These are phyloP conservation scores for Danio albolineatus DNA, from an alignment of 2,797 vertebrate genomes.

Conservation along the genomic window DNA sequence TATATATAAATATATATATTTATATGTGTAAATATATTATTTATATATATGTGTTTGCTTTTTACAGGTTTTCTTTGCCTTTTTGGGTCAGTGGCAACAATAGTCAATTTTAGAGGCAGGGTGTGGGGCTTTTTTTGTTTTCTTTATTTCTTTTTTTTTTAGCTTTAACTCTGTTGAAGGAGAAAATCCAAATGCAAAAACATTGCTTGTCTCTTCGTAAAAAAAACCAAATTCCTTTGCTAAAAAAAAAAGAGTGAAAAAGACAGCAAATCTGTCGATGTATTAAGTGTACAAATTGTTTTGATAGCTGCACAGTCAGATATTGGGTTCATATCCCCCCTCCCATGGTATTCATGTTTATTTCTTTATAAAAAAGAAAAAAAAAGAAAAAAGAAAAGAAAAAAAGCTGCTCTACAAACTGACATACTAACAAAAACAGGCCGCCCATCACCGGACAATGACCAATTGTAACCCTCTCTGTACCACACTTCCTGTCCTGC, in stretches of 20 bases:
- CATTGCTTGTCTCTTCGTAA: conserved; percentile 87
- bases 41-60: conserved; percentile 85
- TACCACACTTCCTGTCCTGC: conserved; percentile 45
- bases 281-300: conserved; percentile 72
- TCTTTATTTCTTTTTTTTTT: conserved; percentile 71
- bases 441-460: conserved; percentile 21
- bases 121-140: conserved; percentile 59
- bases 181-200: conserved; percentile 87
- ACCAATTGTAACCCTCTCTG: conserved; percentile 39
- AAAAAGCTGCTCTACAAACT: conserved; percentile 41
- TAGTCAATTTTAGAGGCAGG: conserved; percentile 70
- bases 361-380: conserved; percentile 32
- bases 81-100: conserved; percentile 72
- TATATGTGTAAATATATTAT: conserved; percentile 74
- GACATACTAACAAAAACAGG: conserved; percentile 30
- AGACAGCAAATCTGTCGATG: conserved; percentile 79
- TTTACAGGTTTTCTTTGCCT: conserved; percentile 74
- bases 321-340: conserved; percentile 39
- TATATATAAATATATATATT: conserved; percentile 68
- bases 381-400: conserved; percentile 1
- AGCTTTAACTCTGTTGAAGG: conserved; percentile 87
- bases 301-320: conserved; percentile 56
- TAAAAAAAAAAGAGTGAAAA: conserved; percentile 81
- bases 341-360: conserved; percentile 43
- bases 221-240: conserved; percentile 90